These are phyloP conservation scores for Halotydeus destructor DNA, from an alignment of 1,140 invertebrate genomes.

Conservation along the genomic window DNA sequence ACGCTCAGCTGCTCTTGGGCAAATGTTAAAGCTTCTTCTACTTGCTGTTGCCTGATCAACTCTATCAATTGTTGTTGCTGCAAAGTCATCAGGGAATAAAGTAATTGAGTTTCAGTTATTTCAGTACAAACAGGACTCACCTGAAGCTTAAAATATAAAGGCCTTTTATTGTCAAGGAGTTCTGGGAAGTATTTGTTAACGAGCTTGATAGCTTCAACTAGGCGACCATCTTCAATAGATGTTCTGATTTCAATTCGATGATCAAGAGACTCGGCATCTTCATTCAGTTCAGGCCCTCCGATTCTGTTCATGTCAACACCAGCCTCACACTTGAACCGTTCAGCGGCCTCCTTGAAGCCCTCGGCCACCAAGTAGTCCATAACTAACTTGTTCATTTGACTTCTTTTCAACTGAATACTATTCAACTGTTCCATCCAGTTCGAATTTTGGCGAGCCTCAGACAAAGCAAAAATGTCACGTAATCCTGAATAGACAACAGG, in stretches of 20 bases:
- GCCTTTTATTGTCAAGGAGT: conserved; percentile 77
- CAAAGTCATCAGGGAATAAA: conserved; percentile 11
- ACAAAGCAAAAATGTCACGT: no score
- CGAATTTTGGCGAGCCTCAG: no score
- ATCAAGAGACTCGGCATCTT: conserved; percentile 33
- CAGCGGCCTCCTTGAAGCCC: conserved; percentile 90
- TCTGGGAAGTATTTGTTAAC: conserved; percentile 89
- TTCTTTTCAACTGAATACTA: conserved; percentile 56
- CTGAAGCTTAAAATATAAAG: conserved; percentile 86
- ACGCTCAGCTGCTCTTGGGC: conserved; percentile 78
- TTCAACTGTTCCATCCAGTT: conserved; percentile 50
- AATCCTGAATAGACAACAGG: no score
- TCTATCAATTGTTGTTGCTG: conserved; percentile 88
- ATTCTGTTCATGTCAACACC: conserved; percentile 40
- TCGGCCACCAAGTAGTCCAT: conserved; percentile 96
- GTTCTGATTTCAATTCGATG: conserved; percentile 80
- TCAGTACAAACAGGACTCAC: conserved; percentile 25
- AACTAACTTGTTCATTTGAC: conserved; percentile 86
- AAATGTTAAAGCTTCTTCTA: conserved; percentile 88
- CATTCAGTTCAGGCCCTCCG: not conserved
- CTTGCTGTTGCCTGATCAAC: conserved; percentile 61
- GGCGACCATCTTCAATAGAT: conserved; percentile 75
- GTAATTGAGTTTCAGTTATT: conserved; percentile 8
- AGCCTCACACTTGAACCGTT: conserved; percentile 87
- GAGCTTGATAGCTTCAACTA: conserved; percentile 74